Conservation (phyloP, 2,888 invertebrate genomes). For the Aphidius colemani region DNA sequence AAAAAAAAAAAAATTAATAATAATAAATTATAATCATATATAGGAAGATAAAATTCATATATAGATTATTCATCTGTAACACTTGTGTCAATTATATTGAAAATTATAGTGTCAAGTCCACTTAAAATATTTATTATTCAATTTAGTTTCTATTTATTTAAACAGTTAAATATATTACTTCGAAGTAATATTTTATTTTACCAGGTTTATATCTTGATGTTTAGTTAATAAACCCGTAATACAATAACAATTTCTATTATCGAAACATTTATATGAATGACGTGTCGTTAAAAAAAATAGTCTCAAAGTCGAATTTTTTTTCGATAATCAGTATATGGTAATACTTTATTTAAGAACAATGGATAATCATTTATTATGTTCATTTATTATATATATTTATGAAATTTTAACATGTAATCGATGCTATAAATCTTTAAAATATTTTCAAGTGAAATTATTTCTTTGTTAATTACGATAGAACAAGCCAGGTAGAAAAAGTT, state of each 20-base stretch:
- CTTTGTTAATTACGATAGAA: too few relatives aligned
- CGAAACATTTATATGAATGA: not conserved
- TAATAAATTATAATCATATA: not conserved
- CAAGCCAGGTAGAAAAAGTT: too few relatives aligned
- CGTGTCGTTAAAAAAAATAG: too few relatives aligned
- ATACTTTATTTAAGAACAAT: too few relatives aligned
- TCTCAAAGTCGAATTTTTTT: too few relatives aligned
- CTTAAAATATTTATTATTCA: slow-evolving; percentile 8
- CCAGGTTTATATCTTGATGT: not conserved
- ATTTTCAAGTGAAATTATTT: too few relatives aligned
- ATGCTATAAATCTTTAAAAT: too few relatives aligned
- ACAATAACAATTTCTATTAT: slow-evolving; percentile 20
- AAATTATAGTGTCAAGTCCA: not conserved
- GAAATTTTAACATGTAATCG: too few relatives aligned
- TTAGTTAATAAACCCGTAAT: slow-evolving; percentile 8
- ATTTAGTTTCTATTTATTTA: slow-evolving; percentile 10
- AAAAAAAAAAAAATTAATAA: not conserved
- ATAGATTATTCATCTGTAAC: slow-evolving; percentile 4
- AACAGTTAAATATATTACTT: slow-evolving; percentile 6
- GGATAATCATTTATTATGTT: too few relatives aligned
- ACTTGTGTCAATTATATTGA: slow-evolving; percentile 10
- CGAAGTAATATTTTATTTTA: not conserved
- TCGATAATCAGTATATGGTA: too few relatives aligned
- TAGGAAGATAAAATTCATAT: slow-evolving; percentile 9
- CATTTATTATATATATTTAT: too few relatives aligned